Conservation (phyloP, 2,113 vertebrate species). For the Phocoena sinus region DNA sequence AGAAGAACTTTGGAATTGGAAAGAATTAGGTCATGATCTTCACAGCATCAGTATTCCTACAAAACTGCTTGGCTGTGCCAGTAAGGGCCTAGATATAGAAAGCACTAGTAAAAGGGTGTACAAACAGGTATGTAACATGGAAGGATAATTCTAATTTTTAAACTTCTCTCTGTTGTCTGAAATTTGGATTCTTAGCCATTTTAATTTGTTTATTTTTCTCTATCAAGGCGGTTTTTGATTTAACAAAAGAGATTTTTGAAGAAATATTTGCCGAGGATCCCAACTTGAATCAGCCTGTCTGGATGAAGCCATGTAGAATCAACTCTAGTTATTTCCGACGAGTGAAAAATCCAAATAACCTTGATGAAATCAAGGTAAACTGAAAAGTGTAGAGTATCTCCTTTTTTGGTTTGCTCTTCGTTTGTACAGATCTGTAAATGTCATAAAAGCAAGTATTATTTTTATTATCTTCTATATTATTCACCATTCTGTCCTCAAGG, state of each 20-base stretch:
- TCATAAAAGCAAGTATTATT: neutral
- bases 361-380: slow-evolving; percentile 90
- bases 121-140: slow-evolving; percentile 84
- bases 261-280: slow-evolving; percentile 95
- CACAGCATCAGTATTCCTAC: slow-evolving; percentile 76
- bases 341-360: slow-evolving; percentile 86
- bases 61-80: slow-evolving; percentile 76
- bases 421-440: neutral
- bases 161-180: neutral
- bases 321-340: slow-evolving; percentile 87
- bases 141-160: neutral
- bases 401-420: slow-evolving; percentile 50
- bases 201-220: slow-evolving; percentile 49
- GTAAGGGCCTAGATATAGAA: slow-evolving; percentile 82
- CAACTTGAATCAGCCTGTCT: slow-evolving; percentile 88
- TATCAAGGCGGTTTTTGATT: slow-evolving; percentile 92
- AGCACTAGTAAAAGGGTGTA: slow-evolving; percentile 88
- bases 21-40: slow-evolving; percentile 81
- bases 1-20: slow-evolving; percentile 91
- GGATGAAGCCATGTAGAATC: slow-evolving; percentile 90
- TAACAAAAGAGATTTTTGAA: slow-evolving; percentile 94
- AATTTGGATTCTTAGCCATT: slow-evolving; percentile 33
- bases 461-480: neutral
- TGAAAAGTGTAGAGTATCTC: neutral
- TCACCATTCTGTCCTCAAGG: neutral